Evolutionary conservation across 2,888 invertebrate genomes (phyloP).

Genomic region (Campoletis raptor): DNA sequence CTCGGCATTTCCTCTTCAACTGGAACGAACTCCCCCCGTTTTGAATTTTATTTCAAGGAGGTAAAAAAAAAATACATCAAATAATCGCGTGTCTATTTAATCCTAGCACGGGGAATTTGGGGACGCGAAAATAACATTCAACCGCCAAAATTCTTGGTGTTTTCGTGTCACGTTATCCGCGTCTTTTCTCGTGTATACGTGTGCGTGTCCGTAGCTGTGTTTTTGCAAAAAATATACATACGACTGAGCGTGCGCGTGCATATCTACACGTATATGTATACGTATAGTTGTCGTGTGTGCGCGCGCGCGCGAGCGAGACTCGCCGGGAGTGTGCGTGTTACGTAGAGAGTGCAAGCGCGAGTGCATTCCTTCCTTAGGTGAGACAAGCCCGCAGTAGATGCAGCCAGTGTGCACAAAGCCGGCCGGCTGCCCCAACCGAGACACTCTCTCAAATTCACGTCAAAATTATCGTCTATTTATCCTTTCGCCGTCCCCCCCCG

Average conservation of each 20-base stretch:
- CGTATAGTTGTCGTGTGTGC: conserved; percentile 12
- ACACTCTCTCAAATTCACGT: conserved; percentile 32
- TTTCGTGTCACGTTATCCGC: conserved; percentile 20
- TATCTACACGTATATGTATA: background rate
- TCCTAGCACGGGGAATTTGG: background rate
- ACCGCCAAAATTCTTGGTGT: conserved; percentile 22
- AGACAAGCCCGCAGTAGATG: conserved; percentile 60
- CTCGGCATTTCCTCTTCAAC: conserved; percentile 88
- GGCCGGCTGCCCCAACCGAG: conserved; percentile 66
- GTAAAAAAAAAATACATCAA: conserved; percentile 48
- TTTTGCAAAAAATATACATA: conserved; percentile 22
- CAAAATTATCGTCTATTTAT: conserved; percentile 32
- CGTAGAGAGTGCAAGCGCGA: conserved; percentile 61
- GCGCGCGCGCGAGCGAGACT: conserved; percentile 20
- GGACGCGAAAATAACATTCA: background rate
- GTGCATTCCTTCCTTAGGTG: conserved; percentile 65
- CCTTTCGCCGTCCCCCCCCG: conserved; percentile 16
- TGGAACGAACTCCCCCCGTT: conserved; percentile 74
- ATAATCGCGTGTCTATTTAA: conserved; percentile 14
- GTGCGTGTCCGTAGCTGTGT: background rate
- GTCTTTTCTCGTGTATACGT: background rate
- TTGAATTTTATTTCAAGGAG: conserved; percentile 62
- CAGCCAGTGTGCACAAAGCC: conserved; percentile 64
- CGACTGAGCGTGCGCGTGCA: conserved; percentile 7
- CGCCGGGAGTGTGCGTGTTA: conserved; percentile 59